Evolutionary conservation across 2,888 invertebrate genomes (phyloP).

Genomic region (Octodonta nipae): DNA sequence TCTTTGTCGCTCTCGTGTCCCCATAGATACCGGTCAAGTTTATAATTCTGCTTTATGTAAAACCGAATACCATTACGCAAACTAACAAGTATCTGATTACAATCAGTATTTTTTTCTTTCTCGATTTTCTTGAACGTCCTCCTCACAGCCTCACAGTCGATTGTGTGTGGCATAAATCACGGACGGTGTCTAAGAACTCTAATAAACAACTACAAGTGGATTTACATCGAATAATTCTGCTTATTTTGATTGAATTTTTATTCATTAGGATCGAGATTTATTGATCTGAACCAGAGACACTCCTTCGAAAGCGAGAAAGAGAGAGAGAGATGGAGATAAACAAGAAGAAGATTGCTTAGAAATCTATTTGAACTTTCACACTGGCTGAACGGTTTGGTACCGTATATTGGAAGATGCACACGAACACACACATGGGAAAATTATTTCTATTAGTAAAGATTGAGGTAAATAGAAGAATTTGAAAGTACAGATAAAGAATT

Average conservation of each 20-base stretch:
- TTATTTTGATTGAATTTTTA: conserved; percentile 12
- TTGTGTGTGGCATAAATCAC: conserved; percentile 7
- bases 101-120: conserved; percentile 6
- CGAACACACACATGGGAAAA: no score
- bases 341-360: no score
- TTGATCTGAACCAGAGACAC: conserved; percentile 5
- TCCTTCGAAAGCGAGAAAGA: not conserved
- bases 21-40: conserved; percentile 6
- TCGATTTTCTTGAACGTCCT: not conserved
- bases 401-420: no score
- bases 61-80: conserved; percentile 7
- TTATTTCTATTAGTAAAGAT: no score
- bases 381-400: no score
- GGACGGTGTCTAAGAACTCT: not conserved
- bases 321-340: no score
- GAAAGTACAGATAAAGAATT: no score
- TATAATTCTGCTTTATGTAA: conserved; percentile 6
- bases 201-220: conserved; percentile 4
- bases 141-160: conserved; percentile 3
- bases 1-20: no score
- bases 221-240: conserved; percentile 11
- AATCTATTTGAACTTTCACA: conserved; percentile 2
- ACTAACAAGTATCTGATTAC: conserved; percentile 9
- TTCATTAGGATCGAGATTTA: conserved; percentile 10
- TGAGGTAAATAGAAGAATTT: no score